Evolutionary conservation across 2,888 invertebrate species (phyloP), one percentile per base, ranked within the genome.

Genomic region (Cristatella mucedo): DNA sequence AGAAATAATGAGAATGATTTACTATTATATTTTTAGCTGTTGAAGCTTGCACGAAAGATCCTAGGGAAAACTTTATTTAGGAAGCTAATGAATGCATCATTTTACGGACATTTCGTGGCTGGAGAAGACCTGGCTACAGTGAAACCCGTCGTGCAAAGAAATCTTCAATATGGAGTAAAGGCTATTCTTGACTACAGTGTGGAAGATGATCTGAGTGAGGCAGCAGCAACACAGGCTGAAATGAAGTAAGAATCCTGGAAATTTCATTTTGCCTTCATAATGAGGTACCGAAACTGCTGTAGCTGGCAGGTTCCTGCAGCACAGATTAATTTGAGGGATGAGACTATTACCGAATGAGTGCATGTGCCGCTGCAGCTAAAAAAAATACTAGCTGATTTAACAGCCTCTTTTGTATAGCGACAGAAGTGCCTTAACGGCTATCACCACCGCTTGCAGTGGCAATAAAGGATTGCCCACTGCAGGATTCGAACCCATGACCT

Each of bases 41-140:
- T 73, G 49, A 75, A 89, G 85, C 66, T 89, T 56, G 68, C 76
- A 48, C 76, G 78, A 52, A 72, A 73, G 44, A 51, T 89, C 42
- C 64, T 89, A 44, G 93, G 93, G 24, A 83, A 81, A 59, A 74
- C 68, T 48, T 59, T 93, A 46, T 95, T 95, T 70, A 74, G 77
- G 46, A 55, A 70, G 46, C 50, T 86, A 44, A 91, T 97, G 89
- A 86, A 85, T 67, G 73, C 76, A 33, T 85, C 95, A 19, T 93
- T 97, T 70, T 97, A 95, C 69, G 97, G 95, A 6, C 97, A 97
- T 70, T 97, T 97, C 71, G 97, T 99, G 38, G 97, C 93, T 38
- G 97, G 97, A 16, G 68, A 68, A 42, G 85, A 89, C 65, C 83
- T 89, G 67, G 80, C 82, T 66, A 72, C 77, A 53, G 80, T 78